phyloP scores from a whole-genome alignment of 2,888 invertebrate species.

The Drosophila mimica region DNA sequence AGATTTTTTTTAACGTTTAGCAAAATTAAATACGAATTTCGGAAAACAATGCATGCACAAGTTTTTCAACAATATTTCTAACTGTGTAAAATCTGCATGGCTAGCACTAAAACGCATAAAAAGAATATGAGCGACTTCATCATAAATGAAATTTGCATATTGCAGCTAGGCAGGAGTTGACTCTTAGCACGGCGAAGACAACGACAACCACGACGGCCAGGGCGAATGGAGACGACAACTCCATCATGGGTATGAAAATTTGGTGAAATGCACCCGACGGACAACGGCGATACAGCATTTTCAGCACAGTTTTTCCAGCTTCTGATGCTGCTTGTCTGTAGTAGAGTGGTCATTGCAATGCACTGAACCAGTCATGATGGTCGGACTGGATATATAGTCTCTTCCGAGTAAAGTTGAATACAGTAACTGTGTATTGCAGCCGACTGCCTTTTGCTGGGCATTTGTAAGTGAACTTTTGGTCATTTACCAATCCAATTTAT shows the following conservation, averaged over 20 bases:
- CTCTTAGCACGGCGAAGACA: conserved; percentile 67
- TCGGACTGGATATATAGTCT: conserved; percentile 13
- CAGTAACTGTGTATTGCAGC: conserved; percentile 48
- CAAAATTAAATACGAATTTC: conserved; percentile 20
- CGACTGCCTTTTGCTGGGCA: conserved; percentile 55
- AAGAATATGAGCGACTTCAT: conserved; percentile 49
- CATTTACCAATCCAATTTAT: conserved; percentile 83
- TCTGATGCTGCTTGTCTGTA: conserved; percentile 29
- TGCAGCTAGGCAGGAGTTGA: conserved; percentile 73
- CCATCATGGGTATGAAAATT: conserved; percentile 51
- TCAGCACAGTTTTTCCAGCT: conserved; percentile 43
- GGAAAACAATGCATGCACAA: conserved; percentile 23
- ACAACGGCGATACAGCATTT: conserved; percentile 26
- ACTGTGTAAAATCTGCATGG: conserved; percentile 60
- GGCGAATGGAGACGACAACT: conserved; percentile 52
- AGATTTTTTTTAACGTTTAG: conserved; percentile 33
- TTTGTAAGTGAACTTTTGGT: conserved; percentile 73
- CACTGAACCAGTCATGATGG: conserved; percentile 42
- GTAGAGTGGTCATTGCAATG: conserved; percentile 65
- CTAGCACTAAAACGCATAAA: conserved; percentile 53
- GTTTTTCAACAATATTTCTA: not conserved
- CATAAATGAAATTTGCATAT: conserved; percentile 73
- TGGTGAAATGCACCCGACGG: conserved; percentile 68
- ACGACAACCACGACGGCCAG: conserved; percentile 24
- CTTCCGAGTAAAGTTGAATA: conserved; percentile 4